phyloP scores from a whole-genome alignment of 2,113 vertebrate species.

The Leucoraja erinaceus region DNA sequence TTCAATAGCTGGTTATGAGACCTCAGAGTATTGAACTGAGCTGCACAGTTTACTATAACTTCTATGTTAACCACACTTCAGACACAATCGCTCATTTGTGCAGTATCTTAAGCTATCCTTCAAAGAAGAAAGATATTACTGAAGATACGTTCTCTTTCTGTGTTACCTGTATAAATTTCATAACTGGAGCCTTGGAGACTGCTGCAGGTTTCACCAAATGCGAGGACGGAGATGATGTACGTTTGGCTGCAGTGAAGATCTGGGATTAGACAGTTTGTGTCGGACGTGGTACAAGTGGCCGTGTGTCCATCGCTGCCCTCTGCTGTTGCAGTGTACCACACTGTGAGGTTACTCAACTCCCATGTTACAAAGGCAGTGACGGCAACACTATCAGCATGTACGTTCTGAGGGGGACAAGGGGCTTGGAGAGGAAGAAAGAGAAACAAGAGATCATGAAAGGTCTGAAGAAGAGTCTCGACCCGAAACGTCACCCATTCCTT shows the following conservation, averaged over 20 bases:
- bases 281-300: slow-evolving; percentile 41
- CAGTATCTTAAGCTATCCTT: background rate
- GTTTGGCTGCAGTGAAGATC: slow-evolving; percentile 53
- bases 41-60: background rate
- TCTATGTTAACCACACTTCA: no score
- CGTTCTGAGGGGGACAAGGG: slow-evolving; percentile 51
- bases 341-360: slow-evolving; percentile 46
- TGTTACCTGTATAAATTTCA: slow-evolving; percentile 15
- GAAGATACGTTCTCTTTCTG: background rate
- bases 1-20: background rate
- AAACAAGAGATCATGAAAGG: no score
- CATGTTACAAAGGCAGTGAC: slow-evolving; percentile 53
- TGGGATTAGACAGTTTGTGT: slow-evolving; percentile 46
- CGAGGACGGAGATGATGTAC: slow-evolving; percentile 48
- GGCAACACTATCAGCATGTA: slow-evolving; percentile 47
- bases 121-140: background rate
- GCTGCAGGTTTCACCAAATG: slow-evolving; percentile 49
- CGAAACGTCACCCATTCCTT: no score
- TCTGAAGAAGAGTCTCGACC: no score
- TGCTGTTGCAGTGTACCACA: slow-evolving; percentile 48
- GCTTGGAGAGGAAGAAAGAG: slow-evolving; percentile 45
- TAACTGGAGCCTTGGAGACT: slow-evolving; percentile 44
- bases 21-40: background rate
- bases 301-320: slow-evolving; percentile 40
- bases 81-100: no score